Evolutionary conservation across 2,113 vertebrate genomes (phyloP), one percentile per base, ranked within the genome.

Genomic region (Stigmatopora nigra): DNA sequence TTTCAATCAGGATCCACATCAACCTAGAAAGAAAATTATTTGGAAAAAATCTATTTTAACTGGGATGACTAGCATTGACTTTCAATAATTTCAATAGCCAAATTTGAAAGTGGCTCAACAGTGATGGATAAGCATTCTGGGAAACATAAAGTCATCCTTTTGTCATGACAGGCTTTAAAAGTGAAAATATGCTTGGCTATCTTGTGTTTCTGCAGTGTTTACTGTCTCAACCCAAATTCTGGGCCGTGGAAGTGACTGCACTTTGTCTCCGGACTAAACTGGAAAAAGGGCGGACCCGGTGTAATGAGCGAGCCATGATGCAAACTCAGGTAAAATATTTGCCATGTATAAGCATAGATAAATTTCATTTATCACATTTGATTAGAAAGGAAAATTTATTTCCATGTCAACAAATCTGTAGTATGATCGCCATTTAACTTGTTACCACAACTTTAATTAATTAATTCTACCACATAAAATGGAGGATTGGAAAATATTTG

Each of bases 201-300:
- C 10, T 44, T 68, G 25, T 77, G 17, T 60, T 44, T 70, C 69
- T 57, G 9, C 86, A 98, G 97, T 95, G 91, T 76, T 77, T 98
- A 61, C 90, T 98, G 71, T 94, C 92, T 55, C 94, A 97, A 85
- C 95, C 95, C 0, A 95, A 95, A 82, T 96, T 97, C 86, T 99
- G 96, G 94, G 91, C 92, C 5, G 83, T 99, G 80, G 91, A 98
- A 78, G 95, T 93, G 0, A 89, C 95, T 4, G 92, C 93, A 0
- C 87, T 99, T 25, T 90, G 92, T 55, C 89, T 98, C 61, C 87
- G 97, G 72, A 94, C 93, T 63, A 97, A 93, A 79, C 83, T 98
- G 78, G 97, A 99, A 78, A 90, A 77, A 72, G 90, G 92, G 63
- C 95, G 89, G 25, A 86, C 89, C 7, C 92, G 96, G 5, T 89